Base-by-base conservation (phyloP, 2,797 vertebrate genomes). In the Onychomys torridus region DNA sequence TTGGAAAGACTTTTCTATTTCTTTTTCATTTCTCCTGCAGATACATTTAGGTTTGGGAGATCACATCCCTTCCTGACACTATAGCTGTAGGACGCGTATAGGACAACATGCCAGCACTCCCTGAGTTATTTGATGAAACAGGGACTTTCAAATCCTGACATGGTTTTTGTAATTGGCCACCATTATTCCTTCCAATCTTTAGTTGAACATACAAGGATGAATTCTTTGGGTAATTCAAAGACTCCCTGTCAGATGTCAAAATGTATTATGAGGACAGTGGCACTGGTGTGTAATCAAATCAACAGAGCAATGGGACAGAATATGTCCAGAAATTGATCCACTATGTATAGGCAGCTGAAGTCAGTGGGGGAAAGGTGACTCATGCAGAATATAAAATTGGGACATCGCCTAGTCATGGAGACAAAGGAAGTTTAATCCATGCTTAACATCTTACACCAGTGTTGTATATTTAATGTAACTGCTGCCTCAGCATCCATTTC, bases 1-100 rank as follows among this genome's bases (percentile, higher is more conserved):
- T 96, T 82, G 49, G 67, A 95, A 90, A 94, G n/a, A n/a, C 40
- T 92, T 40, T 65, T 67, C 23, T 49, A 94, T 76, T 81, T 88
- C 37, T 75, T 91, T 97, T 94, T 90, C 40, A 90, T 81, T 71
- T 94, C 7, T 91, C 40, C 43, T 65, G 12, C 73, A 25, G 25
- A 67, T 93, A 88, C 67, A 83, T 59, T 75, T 29, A 78, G 37
- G 34, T 84, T 55, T 84, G 10, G 9, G 5, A 32, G 10, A 69
- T 16, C 75, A 88, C 25, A 84, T 37, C 95, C 19, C 57, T 87
- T 91, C 32, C 59, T 67, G 79, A 77, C 71, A 96, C 69, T 81
- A 37, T 59, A 43, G 8, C 17, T 43, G 49, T 16, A 40, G 52
- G 63, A 63, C 91, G 87, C 71, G 17, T 23, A 10, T 34, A 29